A percentile compares a stretch with the other conserved stretches of the same genome.
Conservation (phyloP, 2,888 invertebrate genomes). For the Clitarchus hookeri region DNA sequence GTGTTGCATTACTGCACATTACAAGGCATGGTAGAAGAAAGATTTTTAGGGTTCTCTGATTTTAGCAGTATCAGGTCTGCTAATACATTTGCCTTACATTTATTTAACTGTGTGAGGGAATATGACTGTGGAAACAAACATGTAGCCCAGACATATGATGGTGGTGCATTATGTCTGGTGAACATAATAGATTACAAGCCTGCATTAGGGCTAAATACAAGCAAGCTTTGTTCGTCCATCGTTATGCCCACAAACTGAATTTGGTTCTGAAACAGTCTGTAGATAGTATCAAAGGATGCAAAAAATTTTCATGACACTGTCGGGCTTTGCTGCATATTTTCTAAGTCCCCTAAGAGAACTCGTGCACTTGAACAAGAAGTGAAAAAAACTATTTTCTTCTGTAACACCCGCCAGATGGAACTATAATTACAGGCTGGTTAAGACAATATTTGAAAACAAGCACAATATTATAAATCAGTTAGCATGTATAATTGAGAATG, state of each 20-base stretch:
- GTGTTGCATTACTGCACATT: constrained; percentile 24
- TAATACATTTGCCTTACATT: no score
- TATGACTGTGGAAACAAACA: constrained; percentile 27
- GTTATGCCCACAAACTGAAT: no score
- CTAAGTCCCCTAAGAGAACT: constrained; percentile 26
- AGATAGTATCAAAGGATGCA: background rate
- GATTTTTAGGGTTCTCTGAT: constrained; percentile 29
- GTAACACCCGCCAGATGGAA: constrained; percentile 28
- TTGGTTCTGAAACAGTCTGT: no score
- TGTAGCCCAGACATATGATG: constrained; percentile 29
- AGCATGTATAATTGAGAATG: constrained; percentile 19
- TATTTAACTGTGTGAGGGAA: no score
- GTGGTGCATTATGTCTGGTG: constrained; percentile 25
- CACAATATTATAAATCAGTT: background rate
- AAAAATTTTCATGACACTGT: constrained; percentile 16
- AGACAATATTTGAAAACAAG: constrained; percentile 21
- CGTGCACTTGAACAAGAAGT: constrained; percentile 19
- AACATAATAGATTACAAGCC: constrained; percentile 23
- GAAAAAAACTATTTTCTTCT: constrained; percentile 15
- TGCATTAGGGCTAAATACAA: no score
- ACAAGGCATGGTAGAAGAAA: constrained; percentile 21
- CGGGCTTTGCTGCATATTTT: constrained; percentile 27
- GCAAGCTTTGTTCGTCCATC: no score
- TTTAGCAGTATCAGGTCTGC: constrained; percentile 26
- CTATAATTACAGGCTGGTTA: constrained; percentile 30